Base-by-base conservation (phyloP, 2,888 invertebrate genomes). In the Plebejus anna region DNA sequence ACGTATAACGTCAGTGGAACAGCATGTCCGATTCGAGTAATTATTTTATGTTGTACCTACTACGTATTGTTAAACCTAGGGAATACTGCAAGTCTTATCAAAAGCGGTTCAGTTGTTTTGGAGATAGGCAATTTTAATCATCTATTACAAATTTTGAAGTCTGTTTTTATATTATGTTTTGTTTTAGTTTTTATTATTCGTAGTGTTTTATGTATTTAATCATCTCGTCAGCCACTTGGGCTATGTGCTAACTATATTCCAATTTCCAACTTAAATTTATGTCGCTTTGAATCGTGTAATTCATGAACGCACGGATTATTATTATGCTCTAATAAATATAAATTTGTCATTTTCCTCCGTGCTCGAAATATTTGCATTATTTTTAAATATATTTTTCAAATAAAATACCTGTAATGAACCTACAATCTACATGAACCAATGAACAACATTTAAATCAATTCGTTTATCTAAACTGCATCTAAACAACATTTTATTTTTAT, bases 271-370 rank as follows among this genome's bases (percentile, higher is more conserved):
- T 32, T 32, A 66, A 66, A 36, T 66, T 66, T 32, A 66, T 16
- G 66, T 32, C 66, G 32, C 36, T 66, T 66, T 36, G 66, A 66
- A 66, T 66, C 66, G 13, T 11, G 66, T 66, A 36, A 66, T 66
- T 66, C 66, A 66, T 66, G 66, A 66, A 66, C 66, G 66, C 32
- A 4, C 66, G 32, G 66, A 66, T 66, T 66, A 66, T 66, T 66
- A 32, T 66, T 66, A 36, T 66, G 66, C 66, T 66, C 66, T 66
- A 66, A 66, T 66, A 36, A 66, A 66, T 36, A 66, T 66, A 36
- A 66, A 36, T 66, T 66, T 36, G 66, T 66, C 16, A 28, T 66
- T 66, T 66, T 66, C 1, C 4, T 36, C 22, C 4, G 9, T 28
- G 28, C 28, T 28, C 9, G 28, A 28, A 28, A 28, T 28, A 28